Evolutionary conservation across 2,113 vertebrate genomes (phyloP), one percentile per base, ranked within the genome.

Genomic region (Dasyurus viverrinus): DNA sequence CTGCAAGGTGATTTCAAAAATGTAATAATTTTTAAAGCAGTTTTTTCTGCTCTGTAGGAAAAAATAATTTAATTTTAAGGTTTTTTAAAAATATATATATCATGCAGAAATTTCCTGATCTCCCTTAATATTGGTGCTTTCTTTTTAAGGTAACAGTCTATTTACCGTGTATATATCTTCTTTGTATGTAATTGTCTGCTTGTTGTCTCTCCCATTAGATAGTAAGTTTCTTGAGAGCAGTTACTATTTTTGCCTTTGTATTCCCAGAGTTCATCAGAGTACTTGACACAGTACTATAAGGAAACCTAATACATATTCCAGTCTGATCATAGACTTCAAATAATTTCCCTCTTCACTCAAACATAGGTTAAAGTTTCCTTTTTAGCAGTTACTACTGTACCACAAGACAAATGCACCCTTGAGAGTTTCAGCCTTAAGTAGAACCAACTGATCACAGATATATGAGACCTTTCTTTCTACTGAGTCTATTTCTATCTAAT

Each of bases 351-450:
- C 93, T 97, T 95, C 92, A 92, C 93, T 93, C 93, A 96, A 46
- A 92, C 91, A 55, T n/a, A 91, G 96, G 93, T 0, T 0, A 95
- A 96, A 94, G 95, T 97, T 97, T 97, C 92, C 97, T 97, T 95
- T 97, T 94, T 97, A 95, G 68, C 93, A 96, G 95, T 91, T 48
- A 96, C 42, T 50, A 53, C 90, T 93, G 84, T 53, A 57, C 90
- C 53, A 46, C 42, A 94, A 97, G 94, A 60, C 91, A 97, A 95
- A 90, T 91, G 46, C 9, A 93, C 96, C 90, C 89, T 89, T 96
- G 92, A 68, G 53, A 11, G 92, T 50, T 93, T 91, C 68, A 84
- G n/a, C 95, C 68, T 92, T 90, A 96, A 97, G 90, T 89, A 42
- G 91, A 93, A 91, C 52, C 92, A 46, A 7, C 8, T 42, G 91